Base-by-base conservation (phyloP, 2,113 vertebrate species). In the Hylia prasina region DNA sequence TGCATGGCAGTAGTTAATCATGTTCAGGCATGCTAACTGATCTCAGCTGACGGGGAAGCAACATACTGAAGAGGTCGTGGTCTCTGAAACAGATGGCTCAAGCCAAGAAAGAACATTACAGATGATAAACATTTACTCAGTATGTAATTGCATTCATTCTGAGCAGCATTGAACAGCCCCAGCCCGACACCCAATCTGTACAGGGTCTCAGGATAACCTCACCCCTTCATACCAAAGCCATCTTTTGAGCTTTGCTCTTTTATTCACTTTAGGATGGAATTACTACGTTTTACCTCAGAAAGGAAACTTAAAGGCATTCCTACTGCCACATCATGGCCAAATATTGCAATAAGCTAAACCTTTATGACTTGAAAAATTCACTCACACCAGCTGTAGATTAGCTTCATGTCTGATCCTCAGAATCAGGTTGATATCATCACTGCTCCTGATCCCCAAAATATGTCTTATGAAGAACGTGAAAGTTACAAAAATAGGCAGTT, bases 51-150 rank as follows among this genome's bases (percentile, higher is more conserved):
- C 83, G 73, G 73, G 85, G 54, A 86, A 90, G 68, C 37, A 95
- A 88, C 82, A 90, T 50, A 70, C 92, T 94, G 92, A 80, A 94
- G 82, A 63, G 88, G 85, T 94, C 82, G 7, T 47, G 88, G 58
- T 95, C 88, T 81, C 85, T 39, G 33, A 83, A 97, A 92, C 94
- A 95, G 94, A 93, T 96, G 94, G 90, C 64, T 90, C 58, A 94
- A 95, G 90, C 90, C 82, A 93, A 94, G 91, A 88, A 93, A 88
- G 70, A 94, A 44, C 82, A 88, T 93, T 88, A 50, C n/a, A 57
- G 90, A 66, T 90, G 7, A 77, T 94, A 94, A 93, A 94, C 83
- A 92, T 86, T 94, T 93, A 94, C 63, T 92, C 71, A 89, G 60
- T 92, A 54, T 81, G 68, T 86, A 90, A 70, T 66, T 90, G 39